Conservation (phyloP, 2,113 vertebrate genomes). For the Paratilapia polleni region DNA sequence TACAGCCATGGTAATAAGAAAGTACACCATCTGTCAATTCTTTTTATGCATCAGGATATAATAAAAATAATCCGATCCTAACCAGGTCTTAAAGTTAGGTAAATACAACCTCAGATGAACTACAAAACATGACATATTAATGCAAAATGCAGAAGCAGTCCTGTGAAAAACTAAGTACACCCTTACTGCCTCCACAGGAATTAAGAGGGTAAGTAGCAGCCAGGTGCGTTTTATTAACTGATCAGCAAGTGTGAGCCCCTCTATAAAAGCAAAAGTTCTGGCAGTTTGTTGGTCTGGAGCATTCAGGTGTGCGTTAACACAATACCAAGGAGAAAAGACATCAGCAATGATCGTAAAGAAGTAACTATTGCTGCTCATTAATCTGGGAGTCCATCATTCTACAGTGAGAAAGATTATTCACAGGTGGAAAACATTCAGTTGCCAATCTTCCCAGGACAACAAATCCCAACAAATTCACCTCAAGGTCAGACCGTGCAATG, state of each 20-base stretch:
- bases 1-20: neutral
- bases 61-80: neutral
- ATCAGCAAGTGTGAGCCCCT: neutral
- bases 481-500: no score
- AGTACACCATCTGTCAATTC: neutral
- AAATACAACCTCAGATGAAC: neutral
- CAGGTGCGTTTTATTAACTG: neutral
- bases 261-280: neutral
- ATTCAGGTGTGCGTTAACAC: no score
- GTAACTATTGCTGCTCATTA: no score
- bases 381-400: no score
- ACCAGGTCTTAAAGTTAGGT: neutral
- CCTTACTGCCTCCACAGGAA: neutral
- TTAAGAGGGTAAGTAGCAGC: neutral
- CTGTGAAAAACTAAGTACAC: neutral
- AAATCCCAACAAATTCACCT: no score
- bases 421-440: no score
- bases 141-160: neutral
- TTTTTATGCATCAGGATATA: neutral
- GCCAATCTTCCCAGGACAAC: no score
- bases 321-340: no score
- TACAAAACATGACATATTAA: neutral
- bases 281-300: no score
- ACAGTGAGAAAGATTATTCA: no score
- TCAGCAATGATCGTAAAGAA: no score